Evolutionary conservation across 2,113 vertebrate species (phyloP).

Genomic region (Vidua chalybeata): DNA sequence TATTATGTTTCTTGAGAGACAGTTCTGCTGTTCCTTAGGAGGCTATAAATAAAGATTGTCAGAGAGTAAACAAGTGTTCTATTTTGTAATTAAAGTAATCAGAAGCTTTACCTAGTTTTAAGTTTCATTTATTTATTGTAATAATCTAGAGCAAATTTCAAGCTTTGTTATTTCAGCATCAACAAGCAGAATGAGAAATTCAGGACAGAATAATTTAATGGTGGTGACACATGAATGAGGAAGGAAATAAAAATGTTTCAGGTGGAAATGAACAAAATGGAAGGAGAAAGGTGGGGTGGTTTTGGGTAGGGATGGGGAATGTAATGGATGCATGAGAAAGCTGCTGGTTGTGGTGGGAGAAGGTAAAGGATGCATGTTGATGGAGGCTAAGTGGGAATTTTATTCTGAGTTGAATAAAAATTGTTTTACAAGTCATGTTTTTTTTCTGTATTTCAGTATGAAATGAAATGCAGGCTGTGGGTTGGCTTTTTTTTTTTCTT

Average conservation of each 20-base stretch:
- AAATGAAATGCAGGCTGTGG: background rate
- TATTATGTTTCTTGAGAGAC: background rate
- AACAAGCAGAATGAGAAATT: background rate
- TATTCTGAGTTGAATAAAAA: background rate
- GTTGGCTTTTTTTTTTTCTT: background rate
- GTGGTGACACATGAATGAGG: background rate
- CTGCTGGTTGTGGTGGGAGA: background rate
- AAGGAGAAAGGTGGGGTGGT: background rate
- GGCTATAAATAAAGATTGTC: background rate
- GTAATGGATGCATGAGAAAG: background rate
- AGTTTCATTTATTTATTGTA: background rate
- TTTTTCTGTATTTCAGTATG: background rate
- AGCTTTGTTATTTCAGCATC: background rate
- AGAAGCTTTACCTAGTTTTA: background rate
- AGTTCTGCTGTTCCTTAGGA: background rate
- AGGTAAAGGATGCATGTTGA: background rate
- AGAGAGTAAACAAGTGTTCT: background rate
- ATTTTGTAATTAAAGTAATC: background rate
- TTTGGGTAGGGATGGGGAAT: background rate
- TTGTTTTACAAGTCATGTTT: background rate
- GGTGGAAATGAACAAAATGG: background rate
- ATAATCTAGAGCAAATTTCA: background rate
- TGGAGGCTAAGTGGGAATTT: background rate
- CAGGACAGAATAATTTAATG: background rate
- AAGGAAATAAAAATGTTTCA: background rate